These are phyloP conservation scores for Ichneumon xanthorius DNA, from an alignment of 2,888 invertebrate genomes.

Conservation along the genomic window DNA sequence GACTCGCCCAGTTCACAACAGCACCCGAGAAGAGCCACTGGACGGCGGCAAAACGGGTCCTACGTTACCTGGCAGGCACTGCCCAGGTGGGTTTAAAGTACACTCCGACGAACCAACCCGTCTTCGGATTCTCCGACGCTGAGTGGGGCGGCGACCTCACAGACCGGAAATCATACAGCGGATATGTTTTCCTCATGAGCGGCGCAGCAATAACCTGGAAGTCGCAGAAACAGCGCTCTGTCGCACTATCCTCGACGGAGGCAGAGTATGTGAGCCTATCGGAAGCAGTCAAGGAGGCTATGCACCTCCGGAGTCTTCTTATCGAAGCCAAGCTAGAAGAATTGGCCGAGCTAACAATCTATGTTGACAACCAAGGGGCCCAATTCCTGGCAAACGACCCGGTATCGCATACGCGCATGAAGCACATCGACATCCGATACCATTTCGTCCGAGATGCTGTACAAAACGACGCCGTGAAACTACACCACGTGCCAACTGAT, in stretches of 20 bases:
- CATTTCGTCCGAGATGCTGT: slow-evolving; percentile 63
- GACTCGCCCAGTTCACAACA: neutral
- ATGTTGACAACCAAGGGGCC: slow-evolving; percentile 65
- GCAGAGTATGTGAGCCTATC: slow-evolving; percentile 58
- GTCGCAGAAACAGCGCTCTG: slow-evolving; percentile 61
- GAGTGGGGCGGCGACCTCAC: slow-evolving; percentile 55
- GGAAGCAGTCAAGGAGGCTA: slow-evolving; percentile 57
- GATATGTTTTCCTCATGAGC: slow-evolving; percentile 45
- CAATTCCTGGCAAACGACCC: slow-evolving; percentile 60
- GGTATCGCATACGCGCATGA: slow-evolving; percentile 57
- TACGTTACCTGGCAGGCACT: slow-evolving; percentile 57
- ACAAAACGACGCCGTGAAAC: slow-evolving; percentile 24
- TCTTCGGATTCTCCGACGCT: slow-evolving; percentile 42
- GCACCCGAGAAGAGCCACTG: slow-evolving; percentile 37
- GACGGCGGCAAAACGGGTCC: slow-evolving; percentile 58
- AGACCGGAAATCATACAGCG: slow-evolving; percentile 41
- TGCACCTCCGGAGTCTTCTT: slow-evolving; percentile 49
- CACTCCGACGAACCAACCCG: slow-evolving; percentile 5
- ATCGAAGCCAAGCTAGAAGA: slow-evolving; percentile 47
- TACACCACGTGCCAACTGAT: slow-evolving; percentile 56
- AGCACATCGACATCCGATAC: too few relatives aligned
- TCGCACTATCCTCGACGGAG: slow-evolving; percentile 47
- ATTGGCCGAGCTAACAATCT: slow-evolving; percentile 15
- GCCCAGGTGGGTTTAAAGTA: neutral
- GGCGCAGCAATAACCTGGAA: slow-evolving; percentile 60